Base-by-base conservation (phyloP, 2,797 vertebrate species). In the Natrix natrix region DNA sequence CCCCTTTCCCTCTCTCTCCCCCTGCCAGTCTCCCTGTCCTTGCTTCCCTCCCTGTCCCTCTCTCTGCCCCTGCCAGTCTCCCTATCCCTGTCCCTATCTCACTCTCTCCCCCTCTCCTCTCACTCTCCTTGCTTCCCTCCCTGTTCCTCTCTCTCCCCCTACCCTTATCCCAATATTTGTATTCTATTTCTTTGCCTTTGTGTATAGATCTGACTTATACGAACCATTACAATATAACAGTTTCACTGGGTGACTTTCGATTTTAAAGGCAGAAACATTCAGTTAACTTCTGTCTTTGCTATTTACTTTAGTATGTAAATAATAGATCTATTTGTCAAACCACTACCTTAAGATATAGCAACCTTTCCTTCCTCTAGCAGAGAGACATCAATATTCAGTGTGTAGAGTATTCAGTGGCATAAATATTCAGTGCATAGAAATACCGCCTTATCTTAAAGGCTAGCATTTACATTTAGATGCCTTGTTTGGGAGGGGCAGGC, bases 201-300 rank as follows among this genome's bases (percentile, higher is more conserved):
- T 54, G 48, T 54, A 20, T 87, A 55, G 52, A 63, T 88, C 74
- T 94, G 63, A 89, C 88, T 89, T 89, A 55, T 92, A 92, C 63
- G 22, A 91, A 91, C 87, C 56, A 86, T 92, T 89, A 52, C 55
- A 90, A 90, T 61, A 61, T 55, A 61, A 78, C 24, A 63, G 89
- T 89, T 63, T 89, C 88, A 43, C 32, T 86, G 52, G 48, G 37
- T 94, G 52, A 8, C 16, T 91, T 92, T 88, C 86, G 4, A 78
- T 88, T 92, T 92, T 89, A 54, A 88, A 90, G 32, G 52, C n/a
- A 32, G 52, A 61, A 59, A 52, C 12, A n/a, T 48, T 60, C 86
- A 78, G 22, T 91, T 56, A 92, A 94, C 91, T 92, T 78, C n/a
- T 43, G 24, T 86, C 28, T 63, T 86, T 92, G 66, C 78, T 66